Conservation (phyloP, 2,113 vertebrate genomes). For the Poeciliopsis retropinna region DNA sequence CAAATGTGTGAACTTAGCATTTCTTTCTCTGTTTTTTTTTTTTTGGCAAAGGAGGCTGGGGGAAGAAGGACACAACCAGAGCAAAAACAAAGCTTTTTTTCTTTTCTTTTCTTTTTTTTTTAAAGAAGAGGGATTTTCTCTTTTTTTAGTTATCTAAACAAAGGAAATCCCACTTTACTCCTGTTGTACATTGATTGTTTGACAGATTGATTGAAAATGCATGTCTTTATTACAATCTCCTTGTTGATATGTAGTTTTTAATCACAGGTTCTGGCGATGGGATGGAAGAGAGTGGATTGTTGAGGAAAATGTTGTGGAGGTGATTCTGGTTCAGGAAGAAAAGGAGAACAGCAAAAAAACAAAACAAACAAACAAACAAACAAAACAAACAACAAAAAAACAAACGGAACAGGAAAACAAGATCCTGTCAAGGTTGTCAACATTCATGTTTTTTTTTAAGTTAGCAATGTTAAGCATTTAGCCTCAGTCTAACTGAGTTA, state of each 20-base stretch:
- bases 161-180: constrained; percentile 80
- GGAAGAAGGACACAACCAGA: constrained; percentile 46
- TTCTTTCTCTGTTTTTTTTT: constrained; percentile 29
- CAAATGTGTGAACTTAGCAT: constrained; percentile 82
- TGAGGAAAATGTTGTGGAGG: constrained; percentile 63
- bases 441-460: constrained; percentile 85
- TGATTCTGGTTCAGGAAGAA: constrained; percentile 72
- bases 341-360: constrained; percentile 16
- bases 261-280: constrained; percentile 75
- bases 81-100: constrained; percentile 48
- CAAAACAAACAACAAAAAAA: neutral
- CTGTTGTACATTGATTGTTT: constrained; percentile 77
- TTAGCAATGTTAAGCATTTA: constrained; percentile 86
- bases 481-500: constrained; percentile 93
- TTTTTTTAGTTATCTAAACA: constrained; percentile 58
- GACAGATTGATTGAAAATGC: constrained; percentile 88
- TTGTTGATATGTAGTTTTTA: constrained; percentile 85
- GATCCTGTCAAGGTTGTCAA: constrained; percentile 81
- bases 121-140: constrained; percentile 78
- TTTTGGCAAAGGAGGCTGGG: constrained; percentile 91
- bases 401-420: constrained; percentile 46
- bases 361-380: neutral
- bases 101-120: constrained; percentile 7
- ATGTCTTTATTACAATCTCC: constrained; percentile 88
- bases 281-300: constrained; percentile 74